These are phyloP conservation scores for Polyodon spathula DNA, from an alignment of 2,113 vertebrate genomes.

Conservation along the genomic window DNA sequence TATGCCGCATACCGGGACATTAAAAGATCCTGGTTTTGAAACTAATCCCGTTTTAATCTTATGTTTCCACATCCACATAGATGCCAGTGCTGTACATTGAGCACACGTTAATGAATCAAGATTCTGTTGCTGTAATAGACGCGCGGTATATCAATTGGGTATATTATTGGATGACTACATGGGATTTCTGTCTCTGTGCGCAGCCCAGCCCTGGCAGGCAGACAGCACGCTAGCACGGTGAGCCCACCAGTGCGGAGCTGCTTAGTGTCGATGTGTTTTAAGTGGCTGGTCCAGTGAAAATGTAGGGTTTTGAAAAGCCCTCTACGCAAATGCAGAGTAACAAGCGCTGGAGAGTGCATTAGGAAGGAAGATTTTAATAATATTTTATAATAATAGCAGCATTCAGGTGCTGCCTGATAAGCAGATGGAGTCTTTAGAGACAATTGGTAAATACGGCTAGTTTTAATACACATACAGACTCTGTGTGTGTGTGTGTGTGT, in stretches of 20 bases:
- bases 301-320: slow-evolving; percentile 26
- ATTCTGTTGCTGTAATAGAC: no score
- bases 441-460: background rate
- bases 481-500: background rate
- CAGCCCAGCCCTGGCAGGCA: background rate
- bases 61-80: no score
- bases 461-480: background rate
- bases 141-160: no score
- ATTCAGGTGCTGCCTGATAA: slow-evolving; percentile 19
- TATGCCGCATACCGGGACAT: no score
- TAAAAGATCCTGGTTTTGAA: no score
- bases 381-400: no score
- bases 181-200: background rate
- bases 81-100: no score
- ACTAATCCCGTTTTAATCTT: no score
- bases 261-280: slow-evolving; percentile 19
- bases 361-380: no score
- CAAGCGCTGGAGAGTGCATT: slow-evolving; percentile 22
- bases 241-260: background rate
- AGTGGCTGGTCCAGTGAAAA: slow-evolving; percentile 31
- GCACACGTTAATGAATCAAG: no score
- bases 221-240: background rate
- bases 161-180: no score
- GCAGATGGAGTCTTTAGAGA: slow-evolving; percentile 32
- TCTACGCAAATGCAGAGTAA: slow-evolving; percentile 27